phyloP scores from a whole-genome alignment of 1,140 invertebrate genomes.

The Holotrichia oblita region DNA sequence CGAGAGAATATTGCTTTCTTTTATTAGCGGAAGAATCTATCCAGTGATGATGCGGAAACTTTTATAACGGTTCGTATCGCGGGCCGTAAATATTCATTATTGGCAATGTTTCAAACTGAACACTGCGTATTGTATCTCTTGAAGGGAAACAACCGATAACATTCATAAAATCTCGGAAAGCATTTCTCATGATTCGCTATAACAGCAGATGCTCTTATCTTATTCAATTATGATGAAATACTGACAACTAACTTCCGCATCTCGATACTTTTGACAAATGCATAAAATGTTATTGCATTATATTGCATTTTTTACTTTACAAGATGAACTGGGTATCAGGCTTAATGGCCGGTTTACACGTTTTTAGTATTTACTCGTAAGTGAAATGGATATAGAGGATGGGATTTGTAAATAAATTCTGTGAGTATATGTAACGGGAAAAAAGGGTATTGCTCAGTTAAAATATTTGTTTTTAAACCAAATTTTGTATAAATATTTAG shows the following conservation, averaged over 20 bases:
- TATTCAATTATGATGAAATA: constrained; percentile 5
- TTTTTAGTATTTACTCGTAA: too few relatives aligned
- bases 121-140: not conserved
- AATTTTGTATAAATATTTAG: too few relatives aligned
- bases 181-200: not conserved
- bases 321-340: too few relatives aligned
- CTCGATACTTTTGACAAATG: not conserved
- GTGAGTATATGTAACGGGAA: too few relatives aligned
- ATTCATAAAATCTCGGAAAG: constrained; percentile 12
- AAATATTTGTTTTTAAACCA: too few relatives aligned
- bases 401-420: too few relatives aligned
- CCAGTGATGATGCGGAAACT: constrained; percentile 1
- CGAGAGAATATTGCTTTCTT: constrained; percentile 29
- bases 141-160: constrained; percentile 5
- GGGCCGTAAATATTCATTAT: constrained; percentile 38
- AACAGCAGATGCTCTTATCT: not conserved
- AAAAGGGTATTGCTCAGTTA: too few relatives aligned
- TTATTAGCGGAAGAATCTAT: constrained; percentile 22
- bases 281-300: too few relatives aligned
- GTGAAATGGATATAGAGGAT: too few relatives aligned
- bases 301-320: too few relatives aligned
- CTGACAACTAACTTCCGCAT: not conserved
- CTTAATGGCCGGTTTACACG: too few relatives aligned
- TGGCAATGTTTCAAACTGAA: not conserved
- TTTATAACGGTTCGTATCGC: constrained; percentile 30